phyloP scores from a whole-genome alignment of 2,797 vertebrate genomes.

The Dendrocincla fuliginosa region DNA sequence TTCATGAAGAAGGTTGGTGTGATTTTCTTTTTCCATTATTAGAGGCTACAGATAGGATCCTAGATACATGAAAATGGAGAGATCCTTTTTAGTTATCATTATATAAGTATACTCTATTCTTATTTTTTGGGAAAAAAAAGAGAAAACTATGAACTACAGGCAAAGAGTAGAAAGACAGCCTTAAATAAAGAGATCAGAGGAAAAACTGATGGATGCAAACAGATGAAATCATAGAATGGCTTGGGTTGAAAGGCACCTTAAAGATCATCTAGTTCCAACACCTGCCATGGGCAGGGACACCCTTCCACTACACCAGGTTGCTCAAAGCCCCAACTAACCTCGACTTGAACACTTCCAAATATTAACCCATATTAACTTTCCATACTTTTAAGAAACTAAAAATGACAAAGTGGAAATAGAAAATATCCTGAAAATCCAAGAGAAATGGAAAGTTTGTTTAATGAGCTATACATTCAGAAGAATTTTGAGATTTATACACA shows the following conservation, averaged over 20 bases:
- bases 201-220: background rate
- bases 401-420: background rate
- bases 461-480: background rate
- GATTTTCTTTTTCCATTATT: background rate
- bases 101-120: background rate
- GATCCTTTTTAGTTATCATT: background rate
- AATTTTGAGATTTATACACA: background rate
- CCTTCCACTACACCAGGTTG: background rate
- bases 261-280: background rate
- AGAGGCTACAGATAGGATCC: background rate
- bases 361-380: background rate
- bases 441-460: background rate
- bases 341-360: background rate
- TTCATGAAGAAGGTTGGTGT: background rate
- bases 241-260: background rate
- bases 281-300: background rate
- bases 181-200: background rate
- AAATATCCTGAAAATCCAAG: background rate
- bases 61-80: background rate
- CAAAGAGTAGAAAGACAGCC: background rate
- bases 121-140: background rate
- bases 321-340: background rate
- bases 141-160: background rate
- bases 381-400: background rate
- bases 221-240: background rate